Percentiles rank a stretch among this genome's conserved stretches.
These are phyloP conservation scores for Eupeodes corollae DNA, from an alignment of 1,140 invertebrate genomes.

Conservation along the genomic window DNA sequence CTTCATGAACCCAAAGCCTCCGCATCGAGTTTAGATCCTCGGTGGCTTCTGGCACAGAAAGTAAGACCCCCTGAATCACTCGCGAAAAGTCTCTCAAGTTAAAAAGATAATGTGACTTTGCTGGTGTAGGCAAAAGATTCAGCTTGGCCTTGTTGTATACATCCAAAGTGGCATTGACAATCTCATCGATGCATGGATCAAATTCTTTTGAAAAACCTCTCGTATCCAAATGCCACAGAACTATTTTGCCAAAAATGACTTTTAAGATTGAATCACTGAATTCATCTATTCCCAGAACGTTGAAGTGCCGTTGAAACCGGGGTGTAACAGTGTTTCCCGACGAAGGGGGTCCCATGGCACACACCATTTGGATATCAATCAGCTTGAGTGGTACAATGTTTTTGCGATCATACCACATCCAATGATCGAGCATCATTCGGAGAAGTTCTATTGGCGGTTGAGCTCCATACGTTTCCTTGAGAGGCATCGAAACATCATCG, in stretches of 20 bases:
- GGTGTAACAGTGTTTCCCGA: slow-evolving; percentile 73
- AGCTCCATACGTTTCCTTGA: slow-evolving; percentile 75
- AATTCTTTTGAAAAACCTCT: slow-evolving; percentile 93
- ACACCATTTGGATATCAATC: slow-evolving; percentile 79
- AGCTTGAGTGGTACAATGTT: slow-evolving; percentile 73
- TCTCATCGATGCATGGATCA: slow-evolving; percentile 81
- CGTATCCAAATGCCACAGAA: slow-evolving; percentile 89
- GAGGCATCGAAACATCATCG: slow-evolving; percentile 89
- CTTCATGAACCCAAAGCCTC: slow-evolving; percentile 88
- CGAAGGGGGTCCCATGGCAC: slow-evolving; percentile 77
- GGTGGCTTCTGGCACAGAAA: slow-evolving; percentile 87
- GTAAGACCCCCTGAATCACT: slow-evolving; percentile 82
- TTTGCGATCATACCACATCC: slow-evolving; percentile 87
- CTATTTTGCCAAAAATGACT: slow-evolving; percentile 81
- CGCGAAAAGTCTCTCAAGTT: slow-evolving; percentile 89
- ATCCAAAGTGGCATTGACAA: slow-evolving; percentile 74
- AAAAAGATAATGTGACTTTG: slow-evolving; percentile 90
- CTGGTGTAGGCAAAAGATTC: slow-evolving; percentile 77
- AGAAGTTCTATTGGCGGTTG: slow-evolving; percentile 87
- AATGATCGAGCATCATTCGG: slow-evolving; percentile 81
- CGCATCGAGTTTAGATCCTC: slow-evolving; percentile 81
- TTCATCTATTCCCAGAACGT: slow-evolving; percentile 79
- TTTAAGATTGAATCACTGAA: slow-evolving; percentile 76
- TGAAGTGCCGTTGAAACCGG: slow-evolving; percentile 82
- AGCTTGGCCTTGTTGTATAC: slow-evolving; percentile 75